phyloP scores from a whole-genome alignment of 2,888 invertebrate species.

The Galerucella calmariensis region DNA sequence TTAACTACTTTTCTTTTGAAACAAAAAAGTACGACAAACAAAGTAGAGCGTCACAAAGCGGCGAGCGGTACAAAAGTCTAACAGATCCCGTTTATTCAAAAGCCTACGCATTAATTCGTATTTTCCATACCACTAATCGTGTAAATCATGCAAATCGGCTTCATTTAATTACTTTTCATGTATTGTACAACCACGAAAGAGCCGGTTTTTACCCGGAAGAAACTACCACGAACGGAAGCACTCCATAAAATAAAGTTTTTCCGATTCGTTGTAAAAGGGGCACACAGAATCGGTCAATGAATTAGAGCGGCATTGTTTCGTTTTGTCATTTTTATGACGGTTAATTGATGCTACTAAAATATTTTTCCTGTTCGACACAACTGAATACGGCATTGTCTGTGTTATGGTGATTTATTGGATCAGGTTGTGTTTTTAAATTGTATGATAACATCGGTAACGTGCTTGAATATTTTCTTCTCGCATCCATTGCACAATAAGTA shows the following conservation, averaged over 20 bases:
- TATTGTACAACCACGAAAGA: slow-evolving; percentile 47
- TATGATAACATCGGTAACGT: no score
- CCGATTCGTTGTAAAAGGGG: slow-evolving; percentile 34
- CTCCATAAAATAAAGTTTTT: slow-evolving; percentile 51
- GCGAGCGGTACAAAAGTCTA: neutral
- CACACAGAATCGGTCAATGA: slow-evolving; percentile 1
- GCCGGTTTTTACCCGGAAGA: slow-evolving; percentile 33
- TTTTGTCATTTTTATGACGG: slow-evolving; percentile 44
- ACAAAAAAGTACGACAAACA: neutral
- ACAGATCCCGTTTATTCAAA: slow-evolving; percentile 6
- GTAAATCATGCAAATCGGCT: slow-evolving; percentile 64
- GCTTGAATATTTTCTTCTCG: no score
- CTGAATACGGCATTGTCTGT: slow-evolving; percentile 40
- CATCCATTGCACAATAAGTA: no score
- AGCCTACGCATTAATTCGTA: slow-evolving; percentile 48
- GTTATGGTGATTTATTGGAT: slow-evolving; percentile 35
- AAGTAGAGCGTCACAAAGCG: neutral
- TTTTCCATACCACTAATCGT: slow-evolving; percentile 61
- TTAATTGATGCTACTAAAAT: slow-evolving; percentile 44
- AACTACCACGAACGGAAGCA: slow-evolving; percentile 45
- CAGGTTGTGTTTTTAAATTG: neutral
- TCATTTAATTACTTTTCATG: slow-evolving; percentile 59
- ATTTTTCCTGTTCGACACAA: slow-evolving; percentile 46
- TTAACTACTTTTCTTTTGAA: no score
- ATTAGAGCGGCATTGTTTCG: slow-evolving; percentile 25